Evolutionary conservation across 2,888 invertebrate genomes (phyloP).

Genomic region (Diogma glabrata): DNA sequence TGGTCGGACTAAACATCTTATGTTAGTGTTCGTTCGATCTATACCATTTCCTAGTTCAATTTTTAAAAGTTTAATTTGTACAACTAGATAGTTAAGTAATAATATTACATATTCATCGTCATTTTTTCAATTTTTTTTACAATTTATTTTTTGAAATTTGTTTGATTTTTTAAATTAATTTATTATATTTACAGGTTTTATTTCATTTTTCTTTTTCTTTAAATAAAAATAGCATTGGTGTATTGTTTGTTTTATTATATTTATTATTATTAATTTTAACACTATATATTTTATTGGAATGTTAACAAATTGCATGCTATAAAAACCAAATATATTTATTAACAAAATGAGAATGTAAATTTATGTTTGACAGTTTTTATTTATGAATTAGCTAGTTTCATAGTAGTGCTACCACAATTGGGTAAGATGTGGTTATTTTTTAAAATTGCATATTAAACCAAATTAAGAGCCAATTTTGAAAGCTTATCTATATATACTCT

Average conservation of each 20-base stretch:
- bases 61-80: too few species aligned
- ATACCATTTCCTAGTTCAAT: too few species aligned
- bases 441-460: conserved; percentile 14
- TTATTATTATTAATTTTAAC: conserved; percentile 1
- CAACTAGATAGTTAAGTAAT: too few species aligned
- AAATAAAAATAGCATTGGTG: too few species aligned
- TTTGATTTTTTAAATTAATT: too few species aligned
- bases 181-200: conserved; percentile 6
- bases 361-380: conserved; percentile 7
- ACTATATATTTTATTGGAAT: not conserved
- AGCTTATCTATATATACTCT: too few species aligned
- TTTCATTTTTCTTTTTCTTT: conserved; percentile 4
- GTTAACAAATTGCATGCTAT: conserved; percentile 6
- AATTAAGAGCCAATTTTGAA: too few species aligned
- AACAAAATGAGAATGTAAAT: conserved; percentile 3
- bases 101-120: too few species aligned
- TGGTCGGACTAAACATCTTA: too few species aligned
- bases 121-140: too few species aligned
- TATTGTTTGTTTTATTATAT: not conserved
- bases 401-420: conserved; percentile 1
- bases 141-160: too few species aligned
- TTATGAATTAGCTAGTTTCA: not conserved
- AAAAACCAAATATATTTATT: conserved; percentile 3
- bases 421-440: conserved; percentile 10
- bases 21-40: too few species aligned